These are phyloP conservation scores for Botia almorhae DNA, from an alignment of 2,797 vertebrate species.

Conservation along the genomic window DNA sequence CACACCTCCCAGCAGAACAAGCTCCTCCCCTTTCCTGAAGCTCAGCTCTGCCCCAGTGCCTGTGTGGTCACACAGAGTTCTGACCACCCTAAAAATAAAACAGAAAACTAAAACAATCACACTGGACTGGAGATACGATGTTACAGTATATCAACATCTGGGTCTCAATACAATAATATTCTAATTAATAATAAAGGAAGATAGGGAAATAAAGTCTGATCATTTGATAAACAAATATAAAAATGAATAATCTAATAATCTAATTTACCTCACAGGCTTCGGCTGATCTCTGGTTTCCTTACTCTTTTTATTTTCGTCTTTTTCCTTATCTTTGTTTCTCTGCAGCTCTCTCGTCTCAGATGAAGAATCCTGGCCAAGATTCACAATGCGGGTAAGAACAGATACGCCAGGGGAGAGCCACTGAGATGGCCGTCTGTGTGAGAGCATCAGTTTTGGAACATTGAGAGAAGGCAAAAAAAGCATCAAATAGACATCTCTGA, in stretches of 20 bases:
- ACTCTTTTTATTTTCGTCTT: slow-evolving; percentile 54
- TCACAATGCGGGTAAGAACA: slow-evolving; percentile 76
- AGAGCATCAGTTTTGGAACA: slow-evolving; percentile 1
- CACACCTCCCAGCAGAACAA: slow-evolving; percentile 85
- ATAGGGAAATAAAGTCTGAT: not conserved
- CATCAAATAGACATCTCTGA: not conserved
- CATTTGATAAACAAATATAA: not conserved
- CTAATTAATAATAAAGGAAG: not conserved
- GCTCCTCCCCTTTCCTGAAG: slow-evolving; percentile 89
- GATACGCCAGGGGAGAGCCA: slow-evolving; percentile 87
- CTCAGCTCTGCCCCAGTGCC: slow-evolving; percentile 82
- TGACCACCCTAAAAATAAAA: slow-evolving; percentile 82
- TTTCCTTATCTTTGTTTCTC: slow-evolving; percentile 56
- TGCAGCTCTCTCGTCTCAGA: slow-evolving; percentile 63
- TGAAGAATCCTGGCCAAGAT: slow-evolving; percentile 68
- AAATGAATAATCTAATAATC: not conserved
- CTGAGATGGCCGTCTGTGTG: slow-evolving; percentile 87
- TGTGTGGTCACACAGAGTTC: slow-evolving; percentile 87
- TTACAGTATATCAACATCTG: not conserved
- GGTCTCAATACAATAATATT: not conserved
- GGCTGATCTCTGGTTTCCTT: slow-evolving; percentile 69
- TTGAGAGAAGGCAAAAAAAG: not conserved
- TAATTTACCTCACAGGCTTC: slow-evolving; percentile 74
- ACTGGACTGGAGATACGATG: not conserved
- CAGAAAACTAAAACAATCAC: slow-evolving; percentile 1